phyloP scores from a whole-genome alignment of 2,797 vertebrate genomes.

The Brachyrhaphis roseni region DNA sequence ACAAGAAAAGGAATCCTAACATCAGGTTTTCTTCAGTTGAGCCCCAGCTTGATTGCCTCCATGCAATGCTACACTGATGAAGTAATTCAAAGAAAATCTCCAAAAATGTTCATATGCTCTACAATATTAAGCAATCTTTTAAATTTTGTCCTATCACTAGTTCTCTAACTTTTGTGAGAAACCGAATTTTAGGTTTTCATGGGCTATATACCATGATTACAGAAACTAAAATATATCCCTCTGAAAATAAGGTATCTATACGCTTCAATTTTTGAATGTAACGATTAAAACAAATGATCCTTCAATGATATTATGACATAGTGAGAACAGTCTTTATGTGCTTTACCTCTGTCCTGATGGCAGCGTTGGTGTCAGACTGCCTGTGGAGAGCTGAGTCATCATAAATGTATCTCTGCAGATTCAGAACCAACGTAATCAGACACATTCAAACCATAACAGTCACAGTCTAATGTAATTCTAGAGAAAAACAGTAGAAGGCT shows the following conservation, averaged over 20 bases:
- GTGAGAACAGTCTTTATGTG: constrained; percentile 1
- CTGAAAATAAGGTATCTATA: neutral
- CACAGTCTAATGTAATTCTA: constrained; percentile 33
- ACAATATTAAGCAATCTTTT: neutral
- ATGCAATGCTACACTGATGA: neutral
- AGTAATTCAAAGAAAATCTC: neutral
- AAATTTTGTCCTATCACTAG: neutral
- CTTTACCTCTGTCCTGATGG: constrained; percentile 71
- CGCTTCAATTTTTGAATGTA: too few relatives aligned
- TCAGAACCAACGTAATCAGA: constrained; percentile 47
- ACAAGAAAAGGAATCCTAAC: neutral
- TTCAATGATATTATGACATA: neutral
- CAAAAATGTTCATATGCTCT: neutral
- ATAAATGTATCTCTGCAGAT: constrained; percentile 85
- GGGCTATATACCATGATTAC: neutral
- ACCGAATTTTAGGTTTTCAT: neutral
- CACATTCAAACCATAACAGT: constrained; percentile 36
- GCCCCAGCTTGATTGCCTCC: neutral
- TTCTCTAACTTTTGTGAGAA: neutral
- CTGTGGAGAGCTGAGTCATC: constrained; percentile 84
- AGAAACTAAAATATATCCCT: neutral
- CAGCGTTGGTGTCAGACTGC: constrained; percentile 78
- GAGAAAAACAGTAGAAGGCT: constrained; percentile 36
- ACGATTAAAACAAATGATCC: neutral
- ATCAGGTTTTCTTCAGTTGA: neutral